A percentile compares a stretch with the other conserved stretches of the same genome.
phyloP scores from a whole-genome alignment of 2,888 invertebrate species.

The Ptychoptera albimana region DNA sequence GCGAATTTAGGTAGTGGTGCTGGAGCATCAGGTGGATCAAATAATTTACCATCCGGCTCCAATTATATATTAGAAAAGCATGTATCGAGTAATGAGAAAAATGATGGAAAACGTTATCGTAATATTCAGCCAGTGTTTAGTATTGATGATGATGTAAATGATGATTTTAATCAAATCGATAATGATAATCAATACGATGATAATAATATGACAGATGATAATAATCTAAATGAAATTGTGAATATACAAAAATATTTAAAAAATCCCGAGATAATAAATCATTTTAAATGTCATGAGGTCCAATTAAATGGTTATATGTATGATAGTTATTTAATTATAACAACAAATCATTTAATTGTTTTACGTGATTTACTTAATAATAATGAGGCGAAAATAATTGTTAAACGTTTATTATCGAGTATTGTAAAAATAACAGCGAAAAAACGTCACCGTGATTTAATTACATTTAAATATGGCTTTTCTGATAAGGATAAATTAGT shows the following conservation, averaged over 20 bases:
- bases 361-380: constrained; percentile 63
- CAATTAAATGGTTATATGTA: constrained; percentile 77
- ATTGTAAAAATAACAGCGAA: constrained; percentile 96
- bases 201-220: constrained; percentile 25
- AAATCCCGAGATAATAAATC: constrained; percentile 67
- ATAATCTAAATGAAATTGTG: constrained; percentile 60
- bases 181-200: constrained; percentile 24
- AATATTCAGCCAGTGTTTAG: constrained; percentile 87
- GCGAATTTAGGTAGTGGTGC: constrained; percentile 2
- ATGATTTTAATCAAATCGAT: constrained; percentile 28
- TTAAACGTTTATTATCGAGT: constrained; percentile 72
- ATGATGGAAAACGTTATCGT: constrained; percentile 66
- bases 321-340: constrained; percentile 75
- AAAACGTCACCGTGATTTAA: constrained; percentile 85
- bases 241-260: constrained; percentile 66
- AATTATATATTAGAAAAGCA: constrained; percentile 43
- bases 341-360: constrained; percentile 71
- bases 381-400: constrained; percentile 72
- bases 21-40: not conserved
- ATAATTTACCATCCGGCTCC: constrained; percentile 5
- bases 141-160: constrained; percentile 75
- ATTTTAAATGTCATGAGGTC: constrained; percentile 86
- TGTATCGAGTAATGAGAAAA: constrained; percentile 68
- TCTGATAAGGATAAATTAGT: constrained; percentile 63
- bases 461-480: constrained; percentile 91